phyloP scores from a whole-genome alignment of 1,140 invertebrate species.

The Trypoxylus dichotomus region DNA sequence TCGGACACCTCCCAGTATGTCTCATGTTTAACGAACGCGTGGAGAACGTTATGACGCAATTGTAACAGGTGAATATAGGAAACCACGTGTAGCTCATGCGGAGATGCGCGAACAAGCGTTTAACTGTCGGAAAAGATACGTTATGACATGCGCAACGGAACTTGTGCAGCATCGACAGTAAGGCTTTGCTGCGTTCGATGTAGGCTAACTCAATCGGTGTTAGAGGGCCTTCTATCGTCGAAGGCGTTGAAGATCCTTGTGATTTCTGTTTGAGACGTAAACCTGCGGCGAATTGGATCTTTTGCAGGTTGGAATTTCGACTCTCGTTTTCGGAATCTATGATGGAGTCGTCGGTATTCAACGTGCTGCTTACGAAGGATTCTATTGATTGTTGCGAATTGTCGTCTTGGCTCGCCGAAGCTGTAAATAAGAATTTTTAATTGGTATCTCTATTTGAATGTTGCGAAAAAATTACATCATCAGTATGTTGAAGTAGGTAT shows the following conservation, averaged over 20 bases:
- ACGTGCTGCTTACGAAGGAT: constrained; percentile 3
- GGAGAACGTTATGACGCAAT: constrained; percentile 60
- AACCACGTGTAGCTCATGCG: constrained; percentile 45
- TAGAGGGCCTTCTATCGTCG: constrained; percentile 33
- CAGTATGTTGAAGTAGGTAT: too few species aligned
- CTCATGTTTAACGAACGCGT: constrained; percentile 45
- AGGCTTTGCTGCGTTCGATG: constrained; percentile 48
- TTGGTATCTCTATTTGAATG: too few species aligned
- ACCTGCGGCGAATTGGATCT: constrained; percentile 48
- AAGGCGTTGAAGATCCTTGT: constrained; percentile 36
- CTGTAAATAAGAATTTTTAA: constrained; percentile 18
- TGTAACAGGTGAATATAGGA: constrained; percentile 59
- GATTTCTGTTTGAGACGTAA: constrained; percentile 41
- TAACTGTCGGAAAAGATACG: constrained; percentile 40
- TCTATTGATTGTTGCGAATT: constrained; percentile 24
- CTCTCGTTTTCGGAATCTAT: background rate
- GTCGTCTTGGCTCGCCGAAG: background rate
- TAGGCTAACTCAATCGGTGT: constrained; percentile 48
- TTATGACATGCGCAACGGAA: constrained; percentile 47
- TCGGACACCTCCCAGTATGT: constrained; percentile 43
- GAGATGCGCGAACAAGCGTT: constrained; percentile 45
- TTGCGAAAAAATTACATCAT: too few species aligned
- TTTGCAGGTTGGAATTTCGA: constrained; percentile 36
- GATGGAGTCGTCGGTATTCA: background rate
- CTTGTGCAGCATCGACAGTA: constrained; percentile 47